Percentiles rank a stretch among this genome's conserved stretches.
Conservation (phyloP, 2,113 vertebrate species). For the Asarcornis scutulata region DNA sequence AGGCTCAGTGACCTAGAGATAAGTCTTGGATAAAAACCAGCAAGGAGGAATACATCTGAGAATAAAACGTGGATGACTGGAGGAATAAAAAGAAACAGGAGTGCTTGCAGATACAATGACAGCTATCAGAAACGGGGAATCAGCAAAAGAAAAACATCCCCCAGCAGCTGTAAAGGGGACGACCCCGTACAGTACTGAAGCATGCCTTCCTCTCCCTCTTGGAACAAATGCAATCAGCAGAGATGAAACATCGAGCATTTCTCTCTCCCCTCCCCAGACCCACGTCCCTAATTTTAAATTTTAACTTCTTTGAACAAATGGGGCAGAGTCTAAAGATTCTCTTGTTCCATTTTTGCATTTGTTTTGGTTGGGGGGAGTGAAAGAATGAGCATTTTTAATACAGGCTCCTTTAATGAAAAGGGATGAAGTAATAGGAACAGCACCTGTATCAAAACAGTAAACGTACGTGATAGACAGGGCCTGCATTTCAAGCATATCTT, state of each 20-base stretch:
- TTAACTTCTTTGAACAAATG: background rate
- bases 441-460: background rate
- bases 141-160: background rate
- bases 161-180: background rate
- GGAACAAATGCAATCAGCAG: background rate
- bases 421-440: background rate
- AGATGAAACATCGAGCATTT: background rate
- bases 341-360: background rate
- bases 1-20: slow-evolving; percentile 12
- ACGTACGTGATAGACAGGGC: background rate
- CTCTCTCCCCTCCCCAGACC: background rate
- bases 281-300: background rate
- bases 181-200: background rate
- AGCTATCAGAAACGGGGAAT: background rate
- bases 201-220: background rate
- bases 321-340: background rate
- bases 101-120: background rate
- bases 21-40: slow-evolving; percentile 1
- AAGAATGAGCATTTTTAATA: background rate
- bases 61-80: background rate
- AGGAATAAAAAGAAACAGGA: background rate
- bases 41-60: background rate
- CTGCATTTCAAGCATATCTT: background rate
- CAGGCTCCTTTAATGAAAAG: background rate
- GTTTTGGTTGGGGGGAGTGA: background rate